Evolutionary conservation across 2,113 vertebrate genomes (phyloP).

Genomic region (Elaphurus davidianus): DNA sequence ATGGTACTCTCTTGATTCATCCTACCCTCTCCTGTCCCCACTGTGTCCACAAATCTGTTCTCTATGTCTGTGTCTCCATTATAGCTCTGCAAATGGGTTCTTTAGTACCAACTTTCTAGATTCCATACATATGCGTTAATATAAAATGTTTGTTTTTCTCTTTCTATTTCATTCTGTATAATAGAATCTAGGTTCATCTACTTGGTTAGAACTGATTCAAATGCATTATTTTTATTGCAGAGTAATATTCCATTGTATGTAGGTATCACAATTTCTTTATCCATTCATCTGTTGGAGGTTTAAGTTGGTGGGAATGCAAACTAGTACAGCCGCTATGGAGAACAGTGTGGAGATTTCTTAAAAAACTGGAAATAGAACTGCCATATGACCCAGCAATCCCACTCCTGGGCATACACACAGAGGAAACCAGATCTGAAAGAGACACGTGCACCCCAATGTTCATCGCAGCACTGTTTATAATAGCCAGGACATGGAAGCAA

Average conservation of each 20-base stretch:
- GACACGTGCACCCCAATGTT: no score
- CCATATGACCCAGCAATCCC: no score
- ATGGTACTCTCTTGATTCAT: background rate
- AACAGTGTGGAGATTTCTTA: no score
- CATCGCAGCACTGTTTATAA: background rate
- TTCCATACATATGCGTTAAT: background rate
- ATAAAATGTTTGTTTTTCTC: background rate
- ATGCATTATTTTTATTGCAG: background rate
- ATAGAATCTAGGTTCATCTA: background rate
- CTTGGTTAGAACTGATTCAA: background rate
- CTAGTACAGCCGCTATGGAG: no score
- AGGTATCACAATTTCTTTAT: background rate
- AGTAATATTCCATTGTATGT: background rate
- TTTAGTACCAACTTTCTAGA: background rate
- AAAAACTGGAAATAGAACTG: no score
- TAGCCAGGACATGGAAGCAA: no score
- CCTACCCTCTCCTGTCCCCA: background rate
- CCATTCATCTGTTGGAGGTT: background rate
- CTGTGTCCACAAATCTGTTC: background rate
- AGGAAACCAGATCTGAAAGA: no score
- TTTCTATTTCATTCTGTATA: background rate
- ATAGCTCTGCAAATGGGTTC: background rate
- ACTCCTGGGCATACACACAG: no score
- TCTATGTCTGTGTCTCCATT: background rate
- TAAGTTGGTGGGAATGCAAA: no score